Evolutionary conservation across 2,797 vertebrate genomes (phyloP).

Genomic region (Acipenser ruthenus): DNA sequence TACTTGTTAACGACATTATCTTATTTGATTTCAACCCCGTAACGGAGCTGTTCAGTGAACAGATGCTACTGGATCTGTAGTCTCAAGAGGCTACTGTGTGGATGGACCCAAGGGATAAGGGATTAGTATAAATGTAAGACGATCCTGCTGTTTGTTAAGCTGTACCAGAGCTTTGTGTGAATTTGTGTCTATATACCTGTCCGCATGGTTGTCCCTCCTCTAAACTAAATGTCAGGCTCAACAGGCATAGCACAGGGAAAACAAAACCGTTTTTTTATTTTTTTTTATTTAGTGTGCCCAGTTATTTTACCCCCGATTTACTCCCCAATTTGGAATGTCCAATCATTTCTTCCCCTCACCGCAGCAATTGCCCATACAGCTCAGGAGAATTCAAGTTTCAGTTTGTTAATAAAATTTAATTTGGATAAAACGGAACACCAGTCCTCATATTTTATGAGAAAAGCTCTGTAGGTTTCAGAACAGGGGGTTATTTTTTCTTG

Average conservation of each 20-base stretch:
- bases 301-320: no score
- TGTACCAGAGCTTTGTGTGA: conserved; percentile 27
- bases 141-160: conserved; percentile 51
- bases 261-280: no score
- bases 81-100: conserved; percentile 46
- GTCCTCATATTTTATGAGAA: not conserved
- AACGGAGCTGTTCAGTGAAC: conserved; percentile 38
- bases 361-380: no score
- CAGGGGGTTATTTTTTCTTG: no score
- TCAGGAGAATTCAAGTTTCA: no score
- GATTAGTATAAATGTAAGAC: conserved; percentile 72
- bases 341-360: no score
- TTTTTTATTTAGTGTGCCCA: no score
- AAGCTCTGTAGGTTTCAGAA: not conserved
- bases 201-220: not conserved
- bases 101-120: conserved; percentile 65
- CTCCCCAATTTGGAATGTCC: no score
- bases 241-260: not conserved
- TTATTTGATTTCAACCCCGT: conserved; percentile 49
- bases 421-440: not conserved
- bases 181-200: conserved; percentile 6
- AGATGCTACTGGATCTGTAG: conserved; percentile 48
- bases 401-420: no score
- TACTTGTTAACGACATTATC: conserved; percentile 56
- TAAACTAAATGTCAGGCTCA: conserved; percentile 3